Base-by-base conservation (phyloP, 1,140 invertebrate genomes). In the Plectrocnemia conspersa region DNA sequence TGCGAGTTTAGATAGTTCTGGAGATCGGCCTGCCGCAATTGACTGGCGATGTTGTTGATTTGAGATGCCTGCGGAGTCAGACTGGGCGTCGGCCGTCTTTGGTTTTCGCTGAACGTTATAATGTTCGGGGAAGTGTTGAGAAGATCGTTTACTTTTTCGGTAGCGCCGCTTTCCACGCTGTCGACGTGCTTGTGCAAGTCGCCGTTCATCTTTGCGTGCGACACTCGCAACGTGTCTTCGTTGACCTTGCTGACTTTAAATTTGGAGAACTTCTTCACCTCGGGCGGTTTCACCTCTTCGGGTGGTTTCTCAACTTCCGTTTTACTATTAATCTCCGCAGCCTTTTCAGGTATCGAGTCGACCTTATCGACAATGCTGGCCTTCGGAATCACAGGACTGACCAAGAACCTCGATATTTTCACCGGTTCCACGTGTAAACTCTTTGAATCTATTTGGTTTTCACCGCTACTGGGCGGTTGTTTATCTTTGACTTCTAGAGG, bases 381-480 rank as follows among this genome's bases (percentile, higher is more conserved):
- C 36, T 68, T 67, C 49, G 44, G 66, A 70, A 65, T 77, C 70
- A 88, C 85, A 33, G 86, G 84, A 70, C 85, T 89, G 44, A 90
- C 86, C 66, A 88, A 74, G 70, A 90, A 89, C 36, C 86, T 73
- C 23, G 86, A 89, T 62, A 89, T 84, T 68, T 88, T 87, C 55
- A 79, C 75, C 46, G 82, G 80, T 50, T 71, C 58, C n/a, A 46
- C 13, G 13, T 24, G 45, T 10, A 33, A 25, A 49, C 52, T 57
- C 15, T 54, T 57, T n/a, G 22, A 10, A n/a, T 54, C 49, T 18
- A 33, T 33, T 24, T 36, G 9, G 2, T 33, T 32, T 19, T 23
- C 19, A n/a, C n/a, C 29, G 13, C 13, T 52, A 25, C 11, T 4
- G 4, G 6, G 16, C 11, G 24, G 23, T 10, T 9, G 13, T 16